phyloP scores from a whole-genome alignment of 1,140 invertebrate genomes.

The Philotrypesis tridentata region DNA sequence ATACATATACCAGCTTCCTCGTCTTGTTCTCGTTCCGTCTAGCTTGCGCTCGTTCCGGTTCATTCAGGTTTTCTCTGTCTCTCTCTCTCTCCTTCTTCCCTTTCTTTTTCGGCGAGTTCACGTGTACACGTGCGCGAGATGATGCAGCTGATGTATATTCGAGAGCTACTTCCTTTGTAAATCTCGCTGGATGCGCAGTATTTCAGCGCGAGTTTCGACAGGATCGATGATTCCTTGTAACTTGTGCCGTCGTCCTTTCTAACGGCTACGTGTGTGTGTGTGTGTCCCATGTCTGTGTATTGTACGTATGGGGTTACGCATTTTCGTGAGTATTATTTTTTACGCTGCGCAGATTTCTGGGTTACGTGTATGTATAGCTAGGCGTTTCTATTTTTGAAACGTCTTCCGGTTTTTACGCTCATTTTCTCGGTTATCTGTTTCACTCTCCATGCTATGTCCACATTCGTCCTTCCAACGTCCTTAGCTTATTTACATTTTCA shows the following conservation, averaged over 20 bases:
- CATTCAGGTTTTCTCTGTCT: slow-evolving; percentile 4
- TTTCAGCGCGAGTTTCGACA: neutral
- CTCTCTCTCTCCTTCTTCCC: neutral
- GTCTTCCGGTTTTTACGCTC: neutral
- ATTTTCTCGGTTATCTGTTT: neutral
- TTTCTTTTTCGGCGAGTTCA: neutral
- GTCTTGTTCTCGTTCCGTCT: slow-evolving; percentile 8
- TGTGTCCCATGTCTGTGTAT: too few species aligned
- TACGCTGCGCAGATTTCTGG: neutral
- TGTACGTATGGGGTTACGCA: neutral
- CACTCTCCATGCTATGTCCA: neutral
- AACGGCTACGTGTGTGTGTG: too few species aligned
- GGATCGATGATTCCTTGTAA: neutral
- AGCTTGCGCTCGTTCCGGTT: neutral
- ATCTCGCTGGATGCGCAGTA: neutral
- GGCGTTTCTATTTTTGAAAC: neutral
- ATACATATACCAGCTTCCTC: neutral
- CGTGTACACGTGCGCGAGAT: neutral
- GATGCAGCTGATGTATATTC: neutral
- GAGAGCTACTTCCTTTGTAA: neutral
- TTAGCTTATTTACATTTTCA: neutral
- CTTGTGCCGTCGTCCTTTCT: neutral
- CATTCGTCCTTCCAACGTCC: neutral
- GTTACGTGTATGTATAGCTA: neutral
- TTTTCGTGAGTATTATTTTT: neutral